phyloP scores from a whole-genome alignment of 2,113 vertebrate genomes.

The Colinus virginianus region DNA sequence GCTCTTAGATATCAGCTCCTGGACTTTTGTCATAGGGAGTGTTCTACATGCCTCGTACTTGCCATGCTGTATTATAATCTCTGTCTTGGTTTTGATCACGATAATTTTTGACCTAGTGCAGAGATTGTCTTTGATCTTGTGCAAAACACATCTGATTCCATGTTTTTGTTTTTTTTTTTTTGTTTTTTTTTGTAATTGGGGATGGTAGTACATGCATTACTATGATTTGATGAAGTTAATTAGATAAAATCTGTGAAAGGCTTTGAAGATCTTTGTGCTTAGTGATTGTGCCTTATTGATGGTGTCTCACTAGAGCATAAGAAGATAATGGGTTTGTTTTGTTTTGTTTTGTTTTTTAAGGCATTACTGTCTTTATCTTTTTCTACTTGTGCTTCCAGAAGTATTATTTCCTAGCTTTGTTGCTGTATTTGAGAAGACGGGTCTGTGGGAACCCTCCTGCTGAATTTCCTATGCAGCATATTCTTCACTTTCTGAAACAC shows the following conservation, averaged over 20 bases:
- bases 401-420: not conserved
- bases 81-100: not conserved
- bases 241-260: not conserved
- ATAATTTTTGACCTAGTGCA: not conserved
- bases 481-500: not conserved
- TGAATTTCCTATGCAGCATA: not conserved
- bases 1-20: not conserved
- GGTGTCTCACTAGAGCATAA: not conserved
- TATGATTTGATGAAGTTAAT: not conserved
- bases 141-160: not conserved
- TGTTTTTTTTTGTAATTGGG: not conserved
- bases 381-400: not conserved
- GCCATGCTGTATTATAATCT: not conserved
- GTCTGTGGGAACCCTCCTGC: not conserved
- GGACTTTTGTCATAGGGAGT: not conserved
- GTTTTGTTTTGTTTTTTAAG: not conserved
- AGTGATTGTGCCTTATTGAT: not conserved
- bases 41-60: not conserved
- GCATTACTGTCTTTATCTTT: not conserved
- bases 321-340: not conserved
- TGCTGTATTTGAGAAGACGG: not conserved
- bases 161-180: not conserved
- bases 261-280: not conserved
- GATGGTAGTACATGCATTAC: not conserved
- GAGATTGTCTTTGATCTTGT: not conserved